A percentile compares a stretch with the other conserved stretches of the same genome.
Conservation (phyloP, 2,888 invertebrate genomes). For the Eulithis prunata region DNA sequence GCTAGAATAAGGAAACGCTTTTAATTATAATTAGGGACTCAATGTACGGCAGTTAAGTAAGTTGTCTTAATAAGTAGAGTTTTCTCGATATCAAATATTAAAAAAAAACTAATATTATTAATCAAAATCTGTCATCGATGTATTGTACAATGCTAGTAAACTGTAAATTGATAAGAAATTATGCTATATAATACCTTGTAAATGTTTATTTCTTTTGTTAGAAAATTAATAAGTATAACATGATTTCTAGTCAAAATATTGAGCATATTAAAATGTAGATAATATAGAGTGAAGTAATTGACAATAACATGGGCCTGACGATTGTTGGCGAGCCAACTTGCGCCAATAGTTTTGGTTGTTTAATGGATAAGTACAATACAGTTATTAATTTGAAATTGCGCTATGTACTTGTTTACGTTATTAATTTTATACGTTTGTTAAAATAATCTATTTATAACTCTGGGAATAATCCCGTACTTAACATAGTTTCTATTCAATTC, state of each 20-base stretch:
- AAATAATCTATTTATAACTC: conserved; percentile 40
- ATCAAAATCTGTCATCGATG: conserved; percentile 74
- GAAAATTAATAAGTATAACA: conserved; percentile 79
- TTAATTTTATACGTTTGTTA: conserved; percentile 68
- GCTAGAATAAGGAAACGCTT: conserved; percentile 14
- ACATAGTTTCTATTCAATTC: conserved; percentile 39
- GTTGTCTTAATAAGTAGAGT: conserved; percentile 57
- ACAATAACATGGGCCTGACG: conserved; percentile 82
- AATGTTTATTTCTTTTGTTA: conserved; percentile 80
- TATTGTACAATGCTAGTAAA: conserved; percentile 80
- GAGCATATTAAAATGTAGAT: conserved; percentile 82
- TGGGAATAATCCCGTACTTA: conserved; percentile 8
- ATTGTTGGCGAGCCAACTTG: conserved; percentile 43
- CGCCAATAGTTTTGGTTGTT: conserved; percentile 59
- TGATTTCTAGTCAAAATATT: conserved; percentile 85
- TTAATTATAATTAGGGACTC: conserved; percentile 51
- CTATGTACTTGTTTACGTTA: conserved; percentile 63
- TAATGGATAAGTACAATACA: conserved; percentile 72
- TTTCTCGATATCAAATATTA: conserved; percentile 55
- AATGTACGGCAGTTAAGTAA: conserved; percentile 46
- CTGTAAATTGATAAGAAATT: conserved; percentile 79
- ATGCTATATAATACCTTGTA: conserved; percentile 77
- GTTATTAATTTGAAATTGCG: conserved; percentile 57
- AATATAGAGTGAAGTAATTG: conserved; percentile 79
- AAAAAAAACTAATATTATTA: conserved; percentile 44